Evolutionary conservation across 2,113 vertebrate species (phyloP).

Genomic region (Lathamus discolor): DNA sequence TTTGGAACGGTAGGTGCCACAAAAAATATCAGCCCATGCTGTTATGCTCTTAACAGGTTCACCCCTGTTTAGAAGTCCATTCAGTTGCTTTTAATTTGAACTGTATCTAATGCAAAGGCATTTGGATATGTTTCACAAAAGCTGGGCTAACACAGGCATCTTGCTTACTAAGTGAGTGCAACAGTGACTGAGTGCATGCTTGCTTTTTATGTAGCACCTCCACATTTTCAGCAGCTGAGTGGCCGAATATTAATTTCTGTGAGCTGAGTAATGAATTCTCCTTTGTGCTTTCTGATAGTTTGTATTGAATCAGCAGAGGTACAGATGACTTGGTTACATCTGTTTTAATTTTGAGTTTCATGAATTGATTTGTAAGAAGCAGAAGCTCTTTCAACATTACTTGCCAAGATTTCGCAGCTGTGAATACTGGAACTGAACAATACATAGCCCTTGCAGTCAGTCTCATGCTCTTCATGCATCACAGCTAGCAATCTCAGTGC

Average conservation of each 20-base stretch:
- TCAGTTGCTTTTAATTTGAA: background rate
- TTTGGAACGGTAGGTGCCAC: slow-evolving; percentile 14
- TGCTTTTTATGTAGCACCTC: background rate
- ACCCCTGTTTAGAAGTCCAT: background rate
- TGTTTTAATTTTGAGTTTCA: background rate
- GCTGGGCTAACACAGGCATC: background rate
- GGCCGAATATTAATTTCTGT: slow-evolving; percentile 5
- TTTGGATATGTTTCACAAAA: background rate
- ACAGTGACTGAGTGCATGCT: background rate
- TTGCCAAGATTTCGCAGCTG: slow-evolving; percentile 46
- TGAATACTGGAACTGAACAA: slow-evolving; percentile 27
- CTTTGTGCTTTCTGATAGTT: background rate
- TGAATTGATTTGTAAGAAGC: slow-evolving; percentile 37
- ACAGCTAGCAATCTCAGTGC: background rate
- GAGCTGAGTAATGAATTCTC: slow-evolving; percentile 28
- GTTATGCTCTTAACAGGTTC: background rate
- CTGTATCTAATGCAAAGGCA: background rate
- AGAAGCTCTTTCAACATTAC: background rate
- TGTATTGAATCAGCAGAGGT: slow-evolving; percentile 40
- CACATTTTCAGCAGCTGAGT: background rate
- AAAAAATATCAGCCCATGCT: background rate
- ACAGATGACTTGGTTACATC: slow-evolving; percentile 1
- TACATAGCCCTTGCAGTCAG: background rate
- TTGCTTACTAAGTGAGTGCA: background rate
- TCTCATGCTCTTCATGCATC: background rate